Percentiles rank a stretch among this genome's conserved stretches.
Conservation (phyloP, 2,797 vertebrate species). For the Periophthalmus magnuspinnatus region DNA sequence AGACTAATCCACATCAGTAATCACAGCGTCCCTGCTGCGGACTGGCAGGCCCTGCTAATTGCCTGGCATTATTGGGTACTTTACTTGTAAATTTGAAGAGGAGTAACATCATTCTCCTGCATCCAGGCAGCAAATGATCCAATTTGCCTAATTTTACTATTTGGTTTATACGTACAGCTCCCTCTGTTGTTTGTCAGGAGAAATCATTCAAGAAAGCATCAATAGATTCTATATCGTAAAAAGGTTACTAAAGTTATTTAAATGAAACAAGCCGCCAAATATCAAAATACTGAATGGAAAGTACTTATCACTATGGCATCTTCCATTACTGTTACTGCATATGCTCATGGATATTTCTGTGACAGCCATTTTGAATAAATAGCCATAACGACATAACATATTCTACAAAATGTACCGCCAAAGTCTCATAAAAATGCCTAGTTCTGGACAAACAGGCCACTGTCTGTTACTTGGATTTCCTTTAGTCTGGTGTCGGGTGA, state of each 20-base stretch:
- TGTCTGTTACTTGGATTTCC: neutral
- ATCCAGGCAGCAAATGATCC: slow-evolving; percentile 85
- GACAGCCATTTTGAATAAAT: too few species aligned
- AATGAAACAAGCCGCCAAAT: neutral
- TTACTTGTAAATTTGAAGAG: slow-evolving; percentile 83
- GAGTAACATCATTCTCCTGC: slow-evolving; percentile 79
- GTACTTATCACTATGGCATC: too few species aligned
- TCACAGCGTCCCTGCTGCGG: slow-evolving; percentile 75
- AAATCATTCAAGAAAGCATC: slow-evolving; percentile 27
- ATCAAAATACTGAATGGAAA: too few species aligned
- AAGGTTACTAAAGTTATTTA: neutral
- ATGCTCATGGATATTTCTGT: too few species aligned
- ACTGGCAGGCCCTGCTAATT: slow-evolving; percentile 77
- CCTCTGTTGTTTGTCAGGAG: slow-evolving; percentile 54
- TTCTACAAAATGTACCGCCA: too few species aligned
- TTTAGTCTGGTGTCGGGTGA: slow-evolving; percentile 23
- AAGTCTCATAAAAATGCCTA: too few species aligned
- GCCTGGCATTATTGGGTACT: slow-evolving; percentile 82
- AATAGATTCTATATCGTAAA: slow-evolving; percentile 2
- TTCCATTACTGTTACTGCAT: too few species aligned
- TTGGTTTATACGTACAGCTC: slow-evolving; percentile 44
- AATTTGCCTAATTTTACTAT: slow-evolving; percentile 77
- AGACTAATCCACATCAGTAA: slow-evolving; percentile 79
- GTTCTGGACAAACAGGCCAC: neutral
- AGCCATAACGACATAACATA: too few species aligned